Evolutionary conservation across 2,888 invertebrate genomes (phyloP), one percentile per base, ranked within the genome.

Genomic region (Agriopis marginaria): DNA sequence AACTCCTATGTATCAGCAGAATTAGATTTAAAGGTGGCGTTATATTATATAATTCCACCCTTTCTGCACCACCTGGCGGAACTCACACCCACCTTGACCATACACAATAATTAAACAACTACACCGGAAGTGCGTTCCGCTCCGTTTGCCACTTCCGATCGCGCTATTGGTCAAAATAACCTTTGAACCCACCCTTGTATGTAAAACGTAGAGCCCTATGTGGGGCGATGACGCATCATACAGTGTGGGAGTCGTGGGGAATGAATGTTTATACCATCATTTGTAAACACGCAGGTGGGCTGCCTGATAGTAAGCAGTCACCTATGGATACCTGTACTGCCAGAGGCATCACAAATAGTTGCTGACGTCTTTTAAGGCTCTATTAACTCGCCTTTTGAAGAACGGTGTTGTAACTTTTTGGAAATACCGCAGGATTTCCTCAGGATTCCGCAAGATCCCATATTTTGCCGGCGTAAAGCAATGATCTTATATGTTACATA

Each of bases 181-280:
- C 93, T 92, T 88, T 93, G 92, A 93, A 89, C 92, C 91, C 87
- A 82, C 91, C 91, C 88, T 66, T 70, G 72, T 75, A 77, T 78
- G 70, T 77, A 72, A 1, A 39, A 59, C 55, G 8, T 14, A 71
- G 60, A 73, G 72, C 76, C 77, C 73, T 79, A 79, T 79, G 61
- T 77, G 66, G 8, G 23, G n/a, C 54, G 55, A 68, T 75, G 71
- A 74, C 68, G 65, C 69, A 71, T 61, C 40, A 1, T 50, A 12
- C 65, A 11, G 44, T 58, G 42, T 40, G 42, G n/a, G 32, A 53
- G 44, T 53, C n/a, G 7, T n/a, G 4, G 7, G 23, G 3, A 44
- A 53, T 32, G 14, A 7, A 51, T 23, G 8, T 39, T 49, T 50
- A 39, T 32, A 4, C 32, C 32, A 5, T 32, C 3, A 4, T 32